Evolutionary conservation across 2,888 invertebrate genomes (phyloP).

Genomic region (Ptychoptera contaminata): DNA sequence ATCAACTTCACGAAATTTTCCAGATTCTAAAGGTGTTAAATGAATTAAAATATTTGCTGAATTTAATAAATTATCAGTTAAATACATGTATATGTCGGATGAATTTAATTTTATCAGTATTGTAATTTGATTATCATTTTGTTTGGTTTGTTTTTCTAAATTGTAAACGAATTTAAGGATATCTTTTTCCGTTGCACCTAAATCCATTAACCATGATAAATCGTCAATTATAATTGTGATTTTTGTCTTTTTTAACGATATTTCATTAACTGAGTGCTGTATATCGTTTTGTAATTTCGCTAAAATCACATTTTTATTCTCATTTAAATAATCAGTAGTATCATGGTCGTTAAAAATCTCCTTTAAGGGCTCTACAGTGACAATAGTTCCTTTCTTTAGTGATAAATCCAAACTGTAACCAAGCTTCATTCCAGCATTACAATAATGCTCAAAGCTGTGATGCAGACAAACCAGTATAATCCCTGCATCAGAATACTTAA

Average conservation of each 20-base stretch:
- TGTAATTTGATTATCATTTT: slow-evolving; percentile 25
- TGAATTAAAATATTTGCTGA: slow-evolving; percentile 40
- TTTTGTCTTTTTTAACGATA: slow-evolving; percentile 26
- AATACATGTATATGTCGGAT: slow-evolving; percentile 34
- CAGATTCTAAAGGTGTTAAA: slow-evolving; percentile 43
- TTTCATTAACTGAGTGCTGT: slow-evolving; percentile 16
- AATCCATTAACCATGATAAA: slow-evolving; percentile 44
- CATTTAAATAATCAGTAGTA: no score
- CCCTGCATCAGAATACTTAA: slow-evolving; percentile 28
- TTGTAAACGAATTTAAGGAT: slow-evolving; percentile 36
- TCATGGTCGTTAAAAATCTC: slow-evolving; percentile 13
- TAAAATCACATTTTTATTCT: no score
- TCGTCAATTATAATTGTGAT: slow-evolving; percentile 47
- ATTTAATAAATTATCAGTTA: slow-evolving; percentile 39
- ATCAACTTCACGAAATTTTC: slow-evolving; percentile 46
- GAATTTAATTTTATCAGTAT: slow-evolving; percentile 36
- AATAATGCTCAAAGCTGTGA: slow-evolving; percentile 47
- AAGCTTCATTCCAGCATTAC: slow-evolving; percentile 47
- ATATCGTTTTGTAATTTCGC: no score
- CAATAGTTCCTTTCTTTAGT: slow-evolving; percentile 25
- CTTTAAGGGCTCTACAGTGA: slow-evolving; percentile 32
- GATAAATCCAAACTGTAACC: slow-evolving; percentile 42
- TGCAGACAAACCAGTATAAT: slow-evolving; percentile 45
- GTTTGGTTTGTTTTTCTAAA: slow-evolving; percentile 30
- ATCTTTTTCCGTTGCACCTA: slow-evolving; percentile 36